Percentiles rank a stretch among this genome's conserved stretches.
Conservation (phyloP, 2,797 vertebrate genomes). For the Hemibagrus guttatus region DNA sequence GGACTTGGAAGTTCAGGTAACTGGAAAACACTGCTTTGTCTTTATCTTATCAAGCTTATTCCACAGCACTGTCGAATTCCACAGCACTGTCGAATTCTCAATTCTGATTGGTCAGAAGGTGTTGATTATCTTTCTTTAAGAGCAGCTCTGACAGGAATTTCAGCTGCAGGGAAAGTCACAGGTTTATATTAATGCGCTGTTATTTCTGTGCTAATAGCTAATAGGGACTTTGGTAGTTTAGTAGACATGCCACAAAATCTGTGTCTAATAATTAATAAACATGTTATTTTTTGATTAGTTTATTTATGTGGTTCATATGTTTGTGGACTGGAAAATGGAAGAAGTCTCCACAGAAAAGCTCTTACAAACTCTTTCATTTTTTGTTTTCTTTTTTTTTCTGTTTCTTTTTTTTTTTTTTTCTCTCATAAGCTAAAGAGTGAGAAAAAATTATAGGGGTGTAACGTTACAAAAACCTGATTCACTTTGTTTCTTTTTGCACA, state of each 20-base stretch:
- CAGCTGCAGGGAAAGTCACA: neutral
- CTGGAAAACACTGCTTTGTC: neutral
- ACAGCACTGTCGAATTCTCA: neutral
- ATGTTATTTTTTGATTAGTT: neutral
- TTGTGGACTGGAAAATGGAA: neutral
- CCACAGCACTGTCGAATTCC: too few relatives aligned
- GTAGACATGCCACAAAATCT: neutral
- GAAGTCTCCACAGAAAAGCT: too few relatives aligned
- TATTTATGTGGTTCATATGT: neutral
- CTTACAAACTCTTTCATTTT: too few relatives aligned
- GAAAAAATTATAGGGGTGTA: too few relatives aligned
- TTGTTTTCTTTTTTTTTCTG: too few relatives aligned
- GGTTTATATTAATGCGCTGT: neutral
- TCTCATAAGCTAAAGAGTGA: too few relatives aligned
- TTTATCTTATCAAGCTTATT: neutral
- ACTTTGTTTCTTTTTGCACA: neutral
- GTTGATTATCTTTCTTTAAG: neutral
- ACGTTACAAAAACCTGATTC: neutral
- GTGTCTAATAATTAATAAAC: neutral
- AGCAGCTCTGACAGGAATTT: neutral
- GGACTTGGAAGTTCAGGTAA: slow-evolving; percentile 88
- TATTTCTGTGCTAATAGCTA: neutral
- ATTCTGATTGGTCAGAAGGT: neutral
- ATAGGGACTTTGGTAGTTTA: neutral
- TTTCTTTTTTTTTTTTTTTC: too few relatives aligned